Evolutionary conservation across 2,888 invertebrate genomes (phyloP), one percentile per base, ranked within the genome.

Genomic region (Gnatocerus cornutus): DNA sequence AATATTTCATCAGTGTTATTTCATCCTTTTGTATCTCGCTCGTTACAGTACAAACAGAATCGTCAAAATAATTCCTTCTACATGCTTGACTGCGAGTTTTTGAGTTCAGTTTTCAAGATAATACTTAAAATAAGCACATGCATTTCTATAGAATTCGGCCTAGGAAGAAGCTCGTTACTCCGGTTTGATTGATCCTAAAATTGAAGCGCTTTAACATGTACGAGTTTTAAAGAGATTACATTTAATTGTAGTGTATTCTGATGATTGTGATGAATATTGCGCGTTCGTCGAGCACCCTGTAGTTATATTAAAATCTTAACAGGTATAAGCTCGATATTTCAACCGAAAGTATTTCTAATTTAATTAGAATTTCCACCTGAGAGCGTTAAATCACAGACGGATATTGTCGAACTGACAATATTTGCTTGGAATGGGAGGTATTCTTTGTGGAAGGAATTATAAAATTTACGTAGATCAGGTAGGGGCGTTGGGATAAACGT

Each of bases 261-360:
- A 21, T 21, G 21, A 21, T 21, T 21, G 1, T 4, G 21, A 3
- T 21, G 1, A 56, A 56, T 56, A 56, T 56, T 56, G 12, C 10
- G 5, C 41, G 16, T 56, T 56, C 55, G 2, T 41, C 5, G 55
- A 41, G 21, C 55, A 39, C 39, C 39, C 21, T 39, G 55, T 39
- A 12, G 41, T 39, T 14, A 39, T 56, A 56, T 56, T 56, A 56
- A 56, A 52, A 52, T 39, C 14, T 14, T 37, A 55, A 39, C 37
- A 56, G 39, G 21, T 37, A 14, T n/a, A 21, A 21, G 21, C 21
- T 21, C 21, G 21, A 3, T 21, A 21, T 21, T 21, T 21, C 4
- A 21, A 21, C 21, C 4, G 21, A 21, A 21, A 21, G 4, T 21
- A 4, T 21, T 4, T 21, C 21, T 4, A 3, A 21, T 21, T 21